Evolutionary conservation across 2,113 vertebrate species (phyloP), one percentile per base, ranked within the genome.

Genomic region (Austrofundulus limnaeus): DNA sequence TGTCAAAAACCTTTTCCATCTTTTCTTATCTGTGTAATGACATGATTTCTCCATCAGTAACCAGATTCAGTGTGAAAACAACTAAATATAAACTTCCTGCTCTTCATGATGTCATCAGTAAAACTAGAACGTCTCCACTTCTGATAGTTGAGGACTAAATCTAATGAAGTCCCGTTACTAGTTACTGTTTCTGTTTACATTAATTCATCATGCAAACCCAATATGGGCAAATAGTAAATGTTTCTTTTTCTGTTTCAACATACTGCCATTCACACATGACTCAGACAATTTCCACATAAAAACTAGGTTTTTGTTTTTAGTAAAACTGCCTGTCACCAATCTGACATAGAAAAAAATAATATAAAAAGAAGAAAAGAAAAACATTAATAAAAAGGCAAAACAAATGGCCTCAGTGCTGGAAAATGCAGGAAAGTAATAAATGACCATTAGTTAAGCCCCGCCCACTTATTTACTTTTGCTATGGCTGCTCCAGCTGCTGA

Each of bases 161-260:
- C n/a, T n/a, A n/a, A n/a, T n/a, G 3, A 28, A 4, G 28, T 10
- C 31, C 9, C 31, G 31, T 34, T 5, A 34, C 31, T 10, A 34
- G 4, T 34, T 34, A 10, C 8, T 34, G 5, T 9, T 8, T 37
- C 20, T 28, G 38, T 61, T 54, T 46, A 54, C 66, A 56, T 59
- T 57, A 63, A 41, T 69, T 63, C 53, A 50, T 60, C 62, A 62
- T 61, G 69, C 50, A 19, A 83, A 88, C 88, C 87, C 89, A 90
- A 89, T 89, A 84, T 89, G 89, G 88, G 88, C 73, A 61, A 86
- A 85, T 57, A 68, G 64, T 45, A 38, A 39, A 47, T 49, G 34
- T 59, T 68, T 13, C 38, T 28, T 50, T n/a, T 34, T n/a, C 47
- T 31, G 17, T 51, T 50, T 38, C 16, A 11, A 56, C 20, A 48